A percentile compares a stretch with the other conserved stretches of the same genome.
Evolutionary conservation across 1,140 invertebrate species (phyloP).

Genomic region (Potamilus streckersoni): DNA sequence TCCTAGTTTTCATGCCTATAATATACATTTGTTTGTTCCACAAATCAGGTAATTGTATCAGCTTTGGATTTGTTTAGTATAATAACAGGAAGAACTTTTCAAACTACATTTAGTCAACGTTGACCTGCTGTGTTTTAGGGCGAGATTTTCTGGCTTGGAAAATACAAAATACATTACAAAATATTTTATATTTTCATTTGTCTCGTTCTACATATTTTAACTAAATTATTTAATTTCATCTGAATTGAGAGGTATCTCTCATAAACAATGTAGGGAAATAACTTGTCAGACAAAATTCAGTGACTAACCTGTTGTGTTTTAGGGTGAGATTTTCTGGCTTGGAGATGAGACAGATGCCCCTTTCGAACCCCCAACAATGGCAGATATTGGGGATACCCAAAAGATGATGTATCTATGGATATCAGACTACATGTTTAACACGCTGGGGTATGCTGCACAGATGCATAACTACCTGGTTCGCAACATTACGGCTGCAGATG

Average conservation of each 20-base stretch:
- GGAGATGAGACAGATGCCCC: slow-evolving; percentile 29
- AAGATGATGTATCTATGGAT: slow-evolving; percentile 49
- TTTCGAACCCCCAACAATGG: slow-evolving; percentile 33
- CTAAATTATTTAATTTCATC: too few relatives aligned
- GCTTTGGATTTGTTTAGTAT: too few relatives aligned
- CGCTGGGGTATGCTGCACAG: slow-evolving; percentile 33
- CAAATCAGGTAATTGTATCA: too few relatives aligned
- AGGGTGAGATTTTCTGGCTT: slow-evolving; percentile 46
- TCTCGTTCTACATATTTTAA: too few relatives aligned
- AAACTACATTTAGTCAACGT: too few relatives aligned
- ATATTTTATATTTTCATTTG: too few relatives aligned
- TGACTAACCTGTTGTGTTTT: background rate
- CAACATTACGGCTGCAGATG: slow-evolving; percentile 44
- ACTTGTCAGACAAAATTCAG: background rate
- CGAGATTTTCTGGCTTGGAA: slow-evolving; percentile 40
- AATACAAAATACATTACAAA: background rate
- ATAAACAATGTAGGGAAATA: too few relatives aligned
- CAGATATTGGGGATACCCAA: slow-evolving; percentile 7
- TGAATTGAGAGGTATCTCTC: too few relatives aligned
- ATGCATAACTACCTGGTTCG: slow-evolving; percentile 33
- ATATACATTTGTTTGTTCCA: too few relatives aligned
- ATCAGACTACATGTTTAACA: slow-evolving; percentile 44
- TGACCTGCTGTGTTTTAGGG: slow-evolving; percentile 20
- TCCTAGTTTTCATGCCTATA: too few relatives aligned
- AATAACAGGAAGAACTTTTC: too few relatives aligned